Conservation (phyloP, 2,797 vertebrate species). For the Leptoclinus maculatus region DNA sequence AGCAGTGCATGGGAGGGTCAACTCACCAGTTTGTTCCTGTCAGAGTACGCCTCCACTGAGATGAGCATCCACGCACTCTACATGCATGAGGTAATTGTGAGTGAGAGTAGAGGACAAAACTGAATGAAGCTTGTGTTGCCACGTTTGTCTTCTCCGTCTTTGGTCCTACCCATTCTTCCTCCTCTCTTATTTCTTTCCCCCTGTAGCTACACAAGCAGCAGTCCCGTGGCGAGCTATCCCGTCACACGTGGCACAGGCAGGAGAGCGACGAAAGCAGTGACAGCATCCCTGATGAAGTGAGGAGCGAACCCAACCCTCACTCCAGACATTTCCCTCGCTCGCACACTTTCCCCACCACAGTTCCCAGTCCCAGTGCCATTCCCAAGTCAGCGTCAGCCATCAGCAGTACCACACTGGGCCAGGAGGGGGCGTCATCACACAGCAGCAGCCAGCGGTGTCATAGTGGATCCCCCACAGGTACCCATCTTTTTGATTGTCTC, state of each 20-base stretch:
- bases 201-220: slow-evolving; percentile 91
- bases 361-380: slow-evolving; percentile 71
- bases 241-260: slow-evolving; percentile 96
- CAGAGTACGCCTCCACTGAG: slow-evolving; percentile 96
- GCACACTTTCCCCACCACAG: slow-evolving; percentile 89
- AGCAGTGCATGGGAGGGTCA: slow-evolving; percentile 98
- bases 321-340: slow-evolving; percentile 82
- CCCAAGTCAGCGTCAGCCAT: slow-evolving; percentile 70
- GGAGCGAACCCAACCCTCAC: slow-evolving; percentile 70
- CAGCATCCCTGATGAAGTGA: slow-evolving; percentile 88
- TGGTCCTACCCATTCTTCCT: neutral
- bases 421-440: slow-evolving; percentile 85
- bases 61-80: slow-evolving; percentile 99
- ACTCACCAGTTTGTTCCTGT: slow-evolving; percentile 94
- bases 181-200: neutral
- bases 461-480: slow-evolving; percentile 88
- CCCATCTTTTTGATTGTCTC: neutral
- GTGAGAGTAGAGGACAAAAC: neutral
- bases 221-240: slow-evolving; percentile 89
- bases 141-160: neutral
- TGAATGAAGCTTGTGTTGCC: neutral
- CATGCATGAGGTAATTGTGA: slow-evolving; percentile 92
- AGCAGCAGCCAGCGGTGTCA: slow-evolving; percentile 84
- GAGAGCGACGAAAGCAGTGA: slow-evolving; percentile 98
- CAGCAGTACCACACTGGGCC: slow-evolving; percentile 66